Conservation (phyloP, 2,888 invertebrate species). For the Apamea sordens region DNA sequence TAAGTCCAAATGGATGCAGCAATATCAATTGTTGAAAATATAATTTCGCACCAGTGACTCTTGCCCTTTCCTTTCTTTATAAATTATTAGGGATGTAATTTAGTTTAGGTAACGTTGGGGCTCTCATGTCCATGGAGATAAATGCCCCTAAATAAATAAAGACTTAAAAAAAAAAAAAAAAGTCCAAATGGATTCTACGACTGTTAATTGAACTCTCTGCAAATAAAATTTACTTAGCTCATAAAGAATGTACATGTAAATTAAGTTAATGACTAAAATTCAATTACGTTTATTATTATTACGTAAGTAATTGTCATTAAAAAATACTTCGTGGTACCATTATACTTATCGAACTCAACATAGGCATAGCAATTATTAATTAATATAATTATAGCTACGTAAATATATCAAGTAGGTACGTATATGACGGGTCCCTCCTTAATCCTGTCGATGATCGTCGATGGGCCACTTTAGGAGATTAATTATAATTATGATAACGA, state of each 20-base stretch:
- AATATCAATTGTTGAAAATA: too few relatives aligned
- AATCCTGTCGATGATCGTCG: conserved; percentile 68
- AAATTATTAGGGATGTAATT: too few relatives aligned
- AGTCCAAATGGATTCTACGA: conserved; percentile 16
- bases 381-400: conserved; percentile 55
- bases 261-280: conserved; percentile 28
- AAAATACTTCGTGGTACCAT: conserved; percentile 38
- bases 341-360: conserved; percentile 32
- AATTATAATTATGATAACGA: conserved; percentile 81
- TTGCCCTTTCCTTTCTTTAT: too few relatives aligned
- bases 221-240: conserved; percentile 9
- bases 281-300: conserved; percentile 33
- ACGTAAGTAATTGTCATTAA: conserved; percentile 34
- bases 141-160: too few relatives aligned
- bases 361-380: conserved; percentile 50
- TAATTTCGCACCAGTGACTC: too few relatives aligned
- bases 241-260: conserved; percentile 9
- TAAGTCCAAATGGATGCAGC: too few relatives aligned
- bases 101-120: too few relatives aligned
- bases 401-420: conserved; percentile 40
- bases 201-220: conserved; percentile 17
- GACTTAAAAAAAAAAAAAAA: too few relatives aligned
- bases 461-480: conserved; percentile 76
- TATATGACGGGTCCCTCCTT: conserved; percentile 59
- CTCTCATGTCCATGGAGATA: too few relatives aligned